Conservation (phyloP, 2,888 invertebrate genomes). For the Augochlorella aurata region DNA sequence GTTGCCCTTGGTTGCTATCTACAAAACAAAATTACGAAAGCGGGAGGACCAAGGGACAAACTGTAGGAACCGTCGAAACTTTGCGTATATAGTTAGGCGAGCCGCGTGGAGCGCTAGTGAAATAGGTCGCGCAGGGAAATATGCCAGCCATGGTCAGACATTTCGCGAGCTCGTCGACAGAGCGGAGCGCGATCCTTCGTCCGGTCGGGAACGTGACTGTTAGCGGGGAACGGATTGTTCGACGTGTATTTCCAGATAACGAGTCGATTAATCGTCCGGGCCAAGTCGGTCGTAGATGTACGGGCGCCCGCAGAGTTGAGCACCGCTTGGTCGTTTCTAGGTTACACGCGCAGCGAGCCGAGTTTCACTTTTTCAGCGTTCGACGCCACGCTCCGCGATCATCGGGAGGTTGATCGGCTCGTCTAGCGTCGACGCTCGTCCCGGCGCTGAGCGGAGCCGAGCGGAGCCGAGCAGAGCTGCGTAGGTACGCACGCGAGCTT, state of each 20-base stretch:
- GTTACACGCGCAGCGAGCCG: conserved; percentile 82
- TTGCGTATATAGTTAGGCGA: too few relatives aligned
- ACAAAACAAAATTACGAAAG: too few relatives aligned
- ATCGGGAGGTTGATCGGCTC: conserved; percentile 72
- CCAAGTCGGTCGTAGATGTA: conserved; percentile 45
- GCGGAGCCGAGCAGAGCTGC: background rate
- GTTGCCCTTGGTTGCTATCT: too few relatives aligned
- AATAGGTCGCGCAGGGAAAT: conserved; percentile 31
- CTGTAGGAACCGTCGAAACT: too few relatives aligned
- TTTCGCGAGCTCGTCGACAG: conserved; percentile 9
- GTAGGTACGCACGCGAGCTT: conserved; percentile 26
- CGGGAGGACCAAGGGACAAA: too few relatives aligned
- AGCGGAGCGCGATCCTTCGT: background rate
- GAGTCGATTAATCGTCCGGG: conserved; percentile 47
- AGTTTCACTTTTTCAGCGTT: conserved; percentile 82
- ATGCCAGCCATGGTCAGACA: conserved; percentile 21
- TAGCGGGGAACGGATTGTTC: background rate
- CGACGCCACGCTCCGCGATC: conserved; percentile 77
- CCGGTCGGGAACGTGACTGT: background rate
- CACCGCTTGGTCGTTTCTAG: conserved; percentile 81
- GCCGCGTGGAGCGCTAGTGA: background rate
- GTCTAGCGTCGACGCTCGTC: conserved; percentile 64
- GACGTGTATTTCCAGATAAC: conserved; percentile 22
- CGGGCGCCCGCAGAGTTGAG: conserved; percentile 76
- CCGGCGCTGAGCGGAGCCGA: conserved; percentile 7